Base-by-base conservation (phyloP, 2,797 vertebrate species). In the Danionella dracula region DNA sequence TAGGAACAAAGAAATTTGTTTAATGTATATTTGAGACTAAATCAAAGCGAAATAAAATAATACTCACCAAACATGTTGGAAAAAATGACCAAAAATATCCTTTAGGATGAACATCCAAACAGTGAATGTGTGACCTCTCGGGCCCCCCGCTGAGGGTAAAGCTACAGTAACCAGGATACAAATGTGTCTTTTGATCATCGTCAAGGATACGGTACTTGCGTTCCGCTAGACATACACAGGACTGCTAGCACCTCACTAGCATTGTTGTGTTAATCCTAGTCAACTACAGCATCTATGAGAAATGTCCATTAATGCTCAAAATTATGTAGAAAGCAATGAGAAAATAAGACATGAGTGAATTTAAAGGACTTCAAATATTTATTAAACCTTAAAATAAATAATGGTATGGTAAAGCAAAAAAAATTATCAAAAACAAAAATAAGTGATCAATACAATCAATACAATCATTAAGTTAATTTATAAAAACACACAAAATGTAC, bases 361-460 rank as follows among this genome's bases (percentile, higher is more conserved):
- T 91, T 85, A 86, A 27, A 92, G 89, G 84, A 85, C 81, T 90
- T 84, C 76, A 82, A 87, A 76, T 89, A 92, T 90, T 94, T 92
- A 93, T 93, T 93, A 87, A 67, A 87, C 84, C 87, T 92, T 83
- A 90, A 94, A 95, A 94, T 96, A 97, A 96, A 90, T 90, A 95
- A 93, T 85, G 90, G 85, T 86, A 85, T 88, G 85, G 82, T 84
- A 82, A 88, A 87, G 86, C 82, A 83, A 89, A 81, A 85, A 85
- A 89, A 90, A 86, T 83, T 81, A 88, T 86, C 87, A 84, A 81
- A 73, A 78, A 91, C 87, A 90, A 85, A 81, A 81, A 86, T 84
- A 85, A 92, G 82, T 82, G 87, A 85, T 85, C 82, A 84, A 89
- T 89, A 84, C 84, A 82, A 87, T 85, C 81, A 82, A 84, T 87